Base-by-base conservation (phyloP, 1,140 invertebrate genomes). In the Drosophila tristis region DNA sequence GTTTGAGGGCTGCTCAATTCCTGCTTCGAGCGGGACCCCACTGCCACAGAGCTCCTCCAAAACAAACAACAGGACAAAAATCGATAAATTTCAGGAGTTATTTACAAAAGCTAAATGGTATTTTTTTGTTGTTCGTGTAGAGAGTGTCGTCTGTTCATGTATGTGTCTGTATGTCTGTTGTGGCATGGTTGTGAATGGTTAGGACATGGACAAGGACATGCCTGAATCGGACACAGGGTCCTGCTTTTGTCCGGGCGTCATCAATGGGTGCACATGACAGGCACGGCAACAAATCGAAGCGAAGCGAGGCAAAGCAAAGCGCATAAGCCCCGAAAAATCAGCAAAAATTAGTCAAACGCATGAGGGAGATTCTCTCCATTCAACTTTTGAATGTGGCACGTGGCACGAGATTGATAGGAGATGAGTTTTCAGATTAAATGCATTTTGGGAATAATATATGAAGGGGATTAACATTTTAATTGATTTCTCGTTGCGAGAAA, bases 61-160 rank as follows among this genome's bases (percentile, higher is more conserved):
- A 87, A 86, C 78, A 87, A 87, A 89, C 82, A 87, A 20, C 20
- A 20, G 20, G 56, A 87, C 65, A 87, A 87, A 39, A 87, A 87
- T 87, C 82, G 78, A 87, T 87, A 87, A 73, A 78, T 79, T 87
- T 87, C 49, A 80, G 74, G 58, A 77, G 78, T 74, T 78, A 78
- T 78, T 68, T 78, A 65, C 71, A 51, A 68, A 67, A 76, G 56
- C 73, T 76, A 76, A 76, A 62, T 55, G 61, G 26, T 39, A 39
- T 39, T 61, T 45, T 74, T 54, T 66, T 44, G 51, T 20, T 26
- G 51, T 50, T 35, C 39, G 9, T 26, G 48, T 23, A 13, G 13
- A 26, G 16, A 29, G 42, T 11, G 20, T 49, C 23, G 20, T 39
- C 23, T 66, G 65, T 23, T 35, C 31, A 47, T 44, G 25, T 26